Evolutionary conservation across 2,888 invertebrate species (phyloP), one percentile per base, ranked within the genome.

Genomic region (Pachycephus smyrnensis): DNA sequence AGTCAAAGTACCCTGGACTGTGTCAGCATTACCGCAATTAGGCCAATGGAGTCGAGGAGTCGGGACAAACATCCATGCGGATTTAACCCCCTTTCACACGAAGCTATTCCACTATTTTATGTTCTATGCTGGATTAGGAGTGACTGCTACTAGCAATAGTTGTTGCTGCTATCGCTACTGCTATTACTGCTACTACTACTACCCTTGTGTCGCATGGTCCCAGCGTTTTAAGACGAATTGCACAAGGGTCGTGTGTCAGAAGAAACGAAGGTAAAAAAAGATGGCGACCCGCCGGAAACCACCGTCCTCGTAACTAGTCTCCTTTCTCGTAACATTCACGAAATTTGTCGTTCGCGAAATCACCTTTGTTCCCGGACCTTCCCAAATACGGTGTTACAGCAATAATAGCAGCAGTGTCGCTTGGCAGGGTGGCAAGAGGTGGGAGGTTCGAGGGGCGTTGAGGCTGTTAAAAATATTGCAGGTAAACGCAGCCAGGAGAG

Each of bases 11-110:
- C 86, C 82, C 79, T 81, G 84, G 85, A 85, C 86, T 85, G 84
- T 4, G 15, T 82, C 86, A 86, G 85, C 86, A 87, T 88, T 88
- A 87, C 88, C 86, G 86, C 89, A 88, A 89, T 89, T 89, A 89
- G 86, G 87, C 84, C 86, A 84, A 86, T 87, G 86, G 84, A 87
- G 85, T 84, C 84, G 83, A 84, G 81, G 82, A 85, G 86, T 86
- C 85, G 81, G 85, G 12, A 69, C 86, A 87, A 89, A 88, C 86
- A 88, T 81, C 86, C 83, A n/a, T 87, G 86, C 86, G 89, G 89
- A 89, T 89, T 89, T 89, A 88, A 88, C 86, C 84, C 83, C 85
- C 84, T 86, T 85, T 85, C 84, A 40, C 40, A 4, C 15, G 15
- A 40, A 40, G 15, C 40, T 4, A 15, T 15, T 15, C 15, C 15